Evolutionary conservation across 1,140 invertebrate species (phyloP).

Genomic region (Temnothorax curvispinosus): DNA sequence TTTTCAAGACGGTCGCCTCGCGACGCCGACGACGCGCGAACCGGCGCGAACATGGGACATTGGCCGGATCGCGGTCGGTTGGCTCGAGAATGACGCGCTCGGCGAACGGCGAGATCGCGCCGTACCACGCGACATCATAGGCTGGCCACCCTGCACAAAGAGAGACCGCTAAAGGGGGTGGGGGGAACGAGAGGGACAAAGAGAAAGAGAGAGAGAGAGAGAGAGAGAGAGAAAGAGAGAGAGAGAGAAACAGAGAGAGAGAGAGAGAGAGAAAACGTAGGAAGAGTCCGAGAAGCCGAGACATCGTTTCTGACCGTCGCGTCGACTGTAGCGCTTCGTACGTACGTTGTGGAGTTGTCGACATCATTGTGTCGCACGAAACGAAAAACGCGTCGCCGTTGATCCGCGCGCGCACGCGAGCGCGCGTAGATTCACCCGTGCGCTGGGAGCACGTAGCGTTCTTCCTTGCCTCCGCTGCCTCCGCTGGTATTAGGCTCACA

Average conservation of each 20-base stretch:
- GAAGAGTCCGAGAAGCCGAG: neutral
- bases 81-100: neutral
- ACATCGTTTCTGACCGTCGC: neutral
- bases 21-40: neutral
- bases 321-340: constrained; percentile 21
- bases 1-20: neutral
- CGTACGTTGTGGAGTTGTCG: constrained; percentile 14
- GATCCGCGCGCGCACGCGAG: neutral
- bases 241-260: neutral
- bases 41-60: constrained; percentile 40
- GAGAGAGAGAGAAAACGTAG: neutral
- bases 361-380: neutral
- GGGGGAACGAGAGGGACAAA: neutral
- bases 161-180: neutral
- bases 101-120: constrained; percentile 30
- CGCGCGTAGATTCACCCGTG: neutral
- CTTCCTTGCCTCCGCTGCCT: constrained; percentile 4
- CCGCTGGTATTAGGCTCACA: neutral
- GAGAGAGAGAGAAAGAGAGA: neutral
- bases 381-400: neutral
- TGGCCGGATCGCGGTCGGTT: neutral
- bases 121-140: constrained; percentile 61
- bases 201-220: neutral
- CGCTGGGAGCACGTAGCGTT: constrained; percentile 53
- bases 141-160: constrained; percentile 54